These are phyloP conservation scores for Margarornis squamiger DNA, from an alignment of 2,797 vertebrate genomes.

Conservation along the genomic window DNA sequence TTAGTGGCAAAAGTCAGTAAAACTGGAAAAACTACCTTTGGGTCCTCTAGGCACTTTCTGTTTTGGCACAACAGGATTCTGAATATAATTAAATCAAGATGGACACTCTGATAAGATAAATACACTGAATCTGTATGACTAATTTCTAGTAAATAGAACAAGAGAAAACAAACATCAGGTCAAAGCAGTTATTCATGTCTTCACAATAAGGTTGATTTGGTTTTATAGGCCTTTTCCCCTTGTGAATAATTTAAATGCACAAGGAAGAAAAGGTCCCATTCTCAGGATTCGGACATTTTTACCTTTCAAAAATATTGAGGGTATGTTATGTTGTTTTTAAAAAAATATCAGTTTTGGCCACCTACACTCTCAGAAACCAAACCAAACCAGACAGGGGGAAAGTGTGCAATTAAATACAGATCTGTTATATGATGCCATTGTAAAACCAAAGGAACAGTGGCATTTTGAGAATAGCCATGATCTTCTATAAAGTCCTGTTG, in stretches of 20 bases:
- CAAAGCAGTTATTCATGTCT: background rate
- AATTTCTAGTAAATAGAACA: background rate
- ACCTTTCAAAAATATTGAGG: background rate
- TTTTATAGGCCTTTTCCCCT: background rate
- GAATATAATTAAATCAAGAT: background rate
- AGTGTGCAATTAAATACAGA: background rate
- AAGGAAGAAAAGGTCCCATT: background rate
- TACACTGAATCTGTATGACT: background rate
- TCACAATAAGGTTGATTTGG: background rate
- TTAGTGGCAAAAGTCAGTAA: background rate
- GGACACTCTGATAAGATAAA: background rate
- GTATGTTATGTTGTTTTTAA: background rate
- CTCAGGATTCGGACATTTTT: background rate
- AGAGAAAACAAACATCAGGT: background rate
- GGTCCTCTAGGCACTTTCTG: background rate
- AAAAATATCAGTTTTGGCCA: background rate
- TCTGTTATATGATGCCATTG: background rate
- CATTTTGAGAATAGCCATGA: background rate
- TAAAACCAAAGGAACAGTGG: background rate
- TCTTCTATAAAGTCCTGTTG: background rate
- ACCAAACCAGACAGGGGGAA: background rate
- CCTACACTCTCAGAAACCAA: background rate
- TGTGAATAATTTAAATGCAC: background rate
- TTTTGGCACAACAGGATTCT: background rate
- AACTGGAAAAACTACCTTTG: background rate